A percentile compares a stretch with the other conserved stretches of the same genome.
These are phyloP conservation scores for Plumapathes pennacea DNA, from an alignment of 92 coral and sea anemone genomes.

Conservation along the genomic window DNA sequence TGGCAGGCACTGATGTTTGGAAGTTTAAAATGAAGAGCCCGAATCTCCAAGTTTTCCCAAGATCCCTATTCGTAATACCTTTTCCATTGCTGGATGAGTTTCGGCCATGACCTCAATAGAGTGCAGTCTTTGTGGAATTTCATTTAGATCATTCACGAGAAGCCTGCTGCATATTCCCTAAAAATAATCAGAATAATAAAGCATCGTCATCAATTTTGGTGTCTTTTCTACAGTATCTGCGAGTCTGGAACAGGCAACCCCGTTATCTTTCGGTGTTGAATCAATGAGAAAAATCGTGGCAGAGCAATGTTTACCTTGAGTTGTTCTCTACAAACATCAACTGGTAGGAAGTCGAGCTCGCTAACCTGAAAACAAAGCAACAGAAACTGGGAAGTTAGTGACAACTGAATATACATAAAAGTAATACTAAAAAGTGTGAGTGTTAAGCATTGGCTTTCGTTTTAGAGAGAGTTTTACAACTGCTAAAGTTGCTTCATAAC, in stretches of 20 bases:
- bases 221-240: not conserved
- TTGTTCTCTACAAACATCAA: conserved; percentile 80
- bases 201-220: not conserved
- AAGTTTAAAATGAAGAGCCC: not conserved
- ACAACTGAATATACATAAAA: too few relatives aligned
- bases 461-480: too few relatives aligned
- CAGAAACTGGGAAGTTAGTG: too few relatives aligned
- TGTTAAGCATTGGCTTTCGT: too few relatives aligned
- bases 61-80: too few relatives aligned
- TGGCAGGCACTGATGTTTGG: not conserved
- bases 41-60: too few relatives aligned
- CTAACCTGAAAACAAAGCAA: conserved; percentile 53
- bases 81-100: conserved; percentile 68
- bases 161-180: conserved; percentile 65
- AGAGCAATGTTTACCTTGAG: conserved; percentile 68
- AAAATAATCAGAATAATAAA: not conserved
- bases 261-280: too few relatives aligned
- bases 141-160: conserved; percentile 58
- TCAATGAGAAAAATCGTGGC: not conserved
- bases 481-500: too few relatives aligned
- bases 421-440: too few relatives aligned
- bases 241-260: too few relatives aligned
- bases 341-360: conserved; percentile 81
- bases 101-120: conserved; percentile 53
- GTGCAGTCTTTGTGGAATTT: conserved; percentile 42